phyloP scores from a whole-genome alignment of 2,888 invertebrate genomes.

The Autographa pulchrina region DNA sequence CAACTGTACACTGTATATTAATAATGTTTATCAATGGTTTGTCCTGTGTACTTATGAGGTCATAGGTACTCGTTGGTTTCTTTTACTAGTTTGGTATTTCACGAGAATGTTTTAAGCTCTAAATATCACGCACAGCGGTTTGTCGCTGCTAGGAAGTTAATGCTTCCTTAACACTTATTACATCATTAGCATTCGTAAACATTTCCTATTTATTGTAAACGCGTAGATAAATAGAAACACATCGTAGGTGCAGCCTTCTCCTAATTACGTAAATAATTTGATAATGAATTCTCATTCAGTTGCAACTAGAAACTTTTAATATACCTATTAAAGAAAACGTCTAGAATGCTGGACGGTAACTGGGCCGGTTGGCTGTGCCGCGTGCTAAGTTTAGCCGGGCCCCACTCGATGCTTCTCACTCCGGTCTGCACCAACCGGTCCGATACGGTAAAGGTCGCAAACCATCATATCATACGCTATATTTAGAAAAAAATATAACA shows the following conservation, averaged over 20 bases:
- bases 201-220: conserved; percentile 44
- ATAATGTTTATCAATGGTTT: background rate
- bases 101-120: conserved; percentile 20
- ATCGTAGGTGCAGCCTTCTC: conserved; percentile 2
- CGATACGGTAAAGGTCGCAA: conserved; percentile 33
- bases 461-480: conserved; percentile 25
- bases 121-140: conserved; percentile 28
- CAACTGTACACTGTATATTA: background rate
- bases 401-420: conserved; percentile 11
- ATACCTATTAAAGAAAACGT: conserved; percentile 3
- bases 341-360: conserved; percentile 25
- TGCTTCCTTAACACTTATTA: conserved; percentile 45
- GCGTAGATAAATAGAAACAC: conserved; percentile 39
- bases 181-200: conserved; percentile 54
- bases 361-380: conserved; percentile 27
- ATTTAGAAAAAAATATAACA: conserved; percentile 23
- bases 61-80: conserved; percentile 26
- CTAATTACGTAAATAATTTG: conserved; percentile 22
- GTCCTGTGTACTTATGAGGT: conserved; percentile 35
- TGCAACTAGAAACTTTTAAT: too few species aligned
- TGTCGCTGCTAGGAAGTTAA: conserved; percentile 41
- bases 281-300: background rate
- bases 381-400: conserved; percentile 22
- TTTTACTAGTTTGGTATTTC: conserved; percentile 1
- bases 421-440: conserved; percentile 25